Evolutionary conservation across 2,113 vertebrate genomes (phyloP).

Genomic region (Cyprinodon variegatus): DNA sequence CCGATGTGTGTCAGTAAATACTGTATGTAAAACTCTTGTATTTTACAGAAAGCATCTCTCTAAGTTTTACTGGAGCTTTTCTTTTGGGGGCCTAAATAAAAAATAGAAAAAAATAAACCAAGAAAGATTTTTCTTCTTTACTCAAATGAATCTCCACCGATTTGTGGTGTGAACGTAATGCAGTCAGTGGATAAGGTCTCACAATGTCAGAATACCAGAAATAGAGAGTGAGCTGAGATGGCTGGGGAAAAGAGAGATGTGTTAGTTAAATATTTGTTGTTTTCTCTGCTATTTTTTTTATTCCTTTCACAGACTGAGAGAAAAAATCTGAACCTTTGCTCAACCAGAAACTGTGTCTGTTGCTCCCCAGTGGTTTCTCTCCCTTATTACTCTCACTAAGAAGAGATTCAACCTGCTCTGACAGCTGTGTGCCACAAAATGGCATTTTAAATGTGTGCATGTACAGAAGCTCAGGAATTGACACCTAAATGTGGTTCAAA

Average conservation of each 20-base stretch:
- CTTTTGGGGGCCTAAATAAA: background rate
- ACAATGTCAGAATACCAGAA: slow-evolving; percentile 44
- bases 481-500: slow-evolving; percentile 41
- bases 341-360: slow-evolving; percentile 46
- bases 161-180: slow-evolving; percentile 22
- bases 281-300: slow-evolving; percentile 31
- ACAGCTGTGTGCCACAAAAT: slow-evolving; percentile 44
- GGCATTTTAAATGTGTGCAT: slow-evolving; percentile 30
- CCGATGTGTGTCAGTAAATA: background rate
- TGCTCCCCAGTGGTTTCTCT: slow-evolving; percentile 56
- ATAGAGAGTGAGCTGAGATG: slow-evolving; percentile 24
- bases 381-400: slow-evolving; percentile 39
- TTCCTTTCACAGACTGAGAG: slow-evolving; percentile 40
- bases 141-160: slow-evolving; percentile 41
- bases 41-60: slow-evolving; percentile 5
- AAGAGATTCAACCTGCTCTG: slow-evolving; percentile 45
- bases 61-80: background rate
- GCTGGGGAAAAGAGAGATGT: slow-evolving; percentile 3
- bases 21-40: background rate
- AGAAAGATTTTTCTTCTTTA: slow-evolving; percentile 31
- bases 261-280: slow-evolving; percentile 55
- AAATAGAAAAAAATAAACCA: slow-evolving; percentile 13
- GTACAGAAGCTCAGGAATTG: slow-evolving; percentile 27
- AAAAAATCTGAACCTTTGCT: slow-evolving; percentile 58
- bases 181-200: slow-evolving; percentile 44